Conservation (phyloP, 2,888 invertebrate genomes). For the Theretra japonica region DNA sequence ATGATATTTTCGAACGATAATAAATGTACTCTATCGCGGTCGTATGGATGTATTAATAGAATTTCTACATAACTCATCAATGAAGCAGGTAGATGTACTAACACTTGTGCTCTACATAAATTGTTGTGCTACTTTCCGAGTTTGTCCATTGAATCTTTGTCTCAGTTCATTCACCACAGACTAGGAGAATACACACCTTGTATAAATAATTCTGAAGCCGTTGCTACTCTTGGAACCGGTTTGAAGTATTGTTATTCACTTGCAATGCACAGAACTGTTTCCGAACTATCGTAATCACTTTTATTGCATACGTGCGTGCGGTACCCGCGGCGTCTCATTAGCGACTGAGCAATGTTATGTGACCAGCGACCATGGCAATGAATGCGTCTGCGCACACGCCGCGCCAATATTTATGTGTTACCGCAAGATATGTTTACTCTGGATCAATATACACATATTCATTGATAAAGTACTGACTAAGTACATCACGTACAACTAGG, state of each 20-base stretch:
- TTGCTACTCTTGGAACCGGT: neutral
- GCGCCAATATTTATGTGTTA: conserved; percentile 52
- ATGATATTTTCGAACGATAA: neutral
- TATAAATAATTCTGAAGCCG: conserved; percentile 1
- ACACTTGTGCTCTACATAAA: neutral
- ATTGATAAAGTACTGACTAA: conserved; percentile 37
- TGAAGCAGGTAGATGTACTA: neutral
- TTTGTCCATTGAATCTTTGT: neutral
- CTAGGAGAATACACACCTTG: conserved; percentile 28
- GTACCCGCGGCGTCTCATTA: conserved; percentile 37
- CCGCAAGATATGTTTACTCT: conserved; percentile 25
- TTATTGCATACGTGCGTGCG: conserved; percentile 46
- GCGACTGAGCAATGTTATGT: conserved; percentile 50
- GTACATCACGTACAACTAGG: neutral
- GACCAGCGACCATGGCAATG: conserved; percentile 57
- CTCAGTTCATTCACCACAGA: neutral
- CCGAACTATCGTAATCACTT: conserved; percentile 17
- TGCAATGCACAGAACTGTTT: conserved; percentile 20
- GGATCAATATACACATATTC: conserved; percentile 28
- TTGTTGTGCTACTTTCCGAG: conserved; percentile 12
- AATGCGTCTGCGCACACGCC: conserved; percentile 50
- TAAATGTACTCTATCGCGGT: neutral
- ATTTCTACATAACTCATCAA: neutral
- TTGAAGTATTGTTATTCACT: neutral
- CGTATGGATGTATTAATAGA: neutral